Conservation (phyloP, 1,140 invertebrate species). For the Pseudomyrmex concolor region DNA sequence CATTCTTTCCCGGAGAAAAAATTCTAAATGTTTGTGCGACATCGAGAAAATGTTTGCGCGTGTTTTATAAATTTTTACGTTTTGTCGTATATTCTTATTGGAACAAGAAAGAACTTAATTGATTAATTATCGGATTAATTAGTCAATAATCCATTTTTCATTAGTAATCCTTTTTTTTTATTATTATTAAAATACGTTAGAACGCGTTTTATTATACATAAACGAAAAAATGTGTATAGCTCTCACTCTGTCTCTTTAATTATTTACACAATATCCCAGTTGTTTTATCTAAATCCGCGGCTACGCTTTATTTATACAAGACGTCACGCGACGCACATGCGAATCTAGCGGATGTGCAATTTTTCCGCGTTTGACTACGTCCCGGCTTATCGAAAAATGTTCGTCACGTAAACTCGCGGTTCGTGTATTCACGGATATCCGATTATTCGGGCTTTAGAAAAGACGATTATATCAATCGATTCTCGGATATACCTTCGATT, state of each 20-base stretch:
- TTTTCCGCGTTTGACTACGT: neutral
- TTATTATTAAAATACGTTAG: neutral
- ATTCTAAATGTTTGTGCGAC: too few species aligned
- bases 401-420: constrained; percentile 19
- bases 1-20: neutral
- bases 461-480: constrained; percentile 46
- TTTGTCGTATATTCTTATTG: too few species aligned
- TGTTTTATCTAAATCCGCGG: neutral
- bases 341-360: neutral
- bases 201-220: too few species aligned
- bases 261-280: neutral
- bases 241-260: neutral
- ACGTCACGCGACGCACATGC: neutral
- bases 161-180: too few species aligned
- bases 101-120: too few species aligned
- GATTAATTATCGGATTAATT: neutral
- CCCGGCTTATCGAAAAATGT: neutral
- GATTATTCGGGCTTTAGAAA: neutral
- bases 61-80: too few species aligned
- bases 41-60: too few species aligned
- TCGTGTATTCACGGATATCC: constrained; percentile 3
- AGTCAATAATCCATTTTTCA: too few species aligned
- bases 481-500: constrained; percentile 5
- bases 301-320: neutral
- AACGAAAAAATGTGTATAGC: neutral